phyloP scores from a whole-genome alignment of 2,888 invertebrate genomes.

The Caenorhabditis uteleia region DNA sequence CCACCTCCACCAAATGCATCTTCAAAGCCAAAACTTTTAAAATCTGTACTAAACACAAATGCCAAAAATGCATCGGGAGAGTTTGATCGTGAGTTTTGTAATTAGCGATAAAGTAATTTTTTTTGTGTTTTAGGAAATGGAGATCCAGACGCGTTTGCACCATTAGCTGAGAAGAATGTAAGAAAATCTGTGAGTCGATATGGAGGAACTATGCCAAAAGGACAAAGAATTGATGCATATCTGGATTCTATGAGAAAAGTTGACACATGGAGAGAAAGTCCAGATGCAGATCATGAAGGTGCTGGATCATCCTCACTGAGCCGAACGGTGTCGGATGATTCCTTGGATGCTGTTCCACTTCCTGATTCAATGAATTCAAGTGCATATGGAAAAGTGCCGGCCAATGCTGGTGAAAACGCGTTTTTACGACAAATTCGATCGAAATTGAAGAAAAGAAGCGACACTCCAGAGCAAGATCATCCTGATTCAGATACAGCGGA shows the following conservation, averaged over 20 bases:
- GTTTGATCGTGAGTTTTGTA: constrained; percentile 13
- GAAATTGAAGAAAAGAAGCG: constrained; percentile 63
- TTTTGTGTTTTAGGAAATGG: neutral
- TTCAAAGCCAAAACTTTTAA: constrained; percentile 62
- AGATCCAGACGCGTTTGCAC: constrained; percentile 40
- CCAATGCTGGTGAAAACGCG: constrained; percentile 13
- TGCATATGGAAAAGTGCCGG: constrained; percentile 15
- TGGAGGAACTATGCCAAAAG: constrained; percentile 91
- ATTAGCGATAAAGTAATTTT: neutral
- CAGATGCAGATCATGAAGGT: constrained; percentile 42
- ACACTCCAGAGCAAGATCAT: constrained; percentile 19
- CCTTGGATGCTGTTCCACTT: constrained; percentile 56
- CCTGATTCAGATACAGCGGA: constrained; percentile 33
- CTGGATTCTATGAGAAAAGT: constrained; percentile 80
- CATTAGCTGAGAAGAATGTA: constrained; percentile 61
- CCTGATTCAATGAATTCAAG: constrained; percentile 37
- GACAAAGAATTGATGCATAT: constrained; percentile 92
- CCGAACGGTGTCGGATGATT: constrained; percentile 58
- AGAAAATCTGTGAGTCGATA: constrained; percentile 84
- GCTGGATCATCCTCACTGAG: constrained; percentile 43
- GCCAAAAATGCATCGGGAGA: constrained; percentile 35
- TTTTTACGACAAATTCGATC: constrained; percentile 59
- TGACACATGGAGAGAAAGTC: constrained; percentile 31
- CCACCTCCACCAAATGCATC: constrained; percentile 36
- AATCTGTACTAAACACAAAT: constrained; percentile 41